These are phyloP conservation scores for Pinctada fucata DNA, from an alignment of 2,888 invertebrate species.

Conservation along the genomic window DNA sequence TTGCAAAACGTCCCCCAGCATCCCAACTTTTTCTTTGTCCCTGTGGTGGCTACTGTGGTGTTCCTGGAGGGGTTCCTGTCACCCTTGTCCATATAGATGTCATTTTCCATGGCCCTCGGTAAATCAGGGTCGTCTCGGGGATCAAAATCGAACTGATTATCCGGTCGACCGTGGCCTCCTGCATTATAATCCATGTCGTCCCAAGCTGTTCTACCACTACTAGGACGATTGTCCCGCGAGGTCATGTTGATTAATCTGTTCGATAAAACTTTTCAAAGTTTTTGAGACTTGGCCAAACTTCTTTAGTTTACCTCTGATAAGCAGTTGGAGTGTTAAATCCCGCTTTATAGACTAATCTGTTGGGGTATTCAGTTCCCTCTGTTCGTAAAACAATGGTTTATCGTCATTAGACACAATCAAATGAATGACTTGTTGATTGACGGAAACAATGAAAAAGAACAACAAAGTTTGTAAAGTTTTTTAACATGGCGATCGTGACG, in stretches of 20 bases:
- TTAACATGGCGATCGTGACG: slow-evolving; percentile 3
- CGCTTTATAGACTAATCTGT: too few species aligned
- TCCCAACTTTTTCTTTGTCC: slow-evolving; percentile 47
- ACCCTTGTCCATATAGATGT: slow-evolving; percentile 54
- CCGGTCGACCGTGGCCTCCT: slow-evolving; percentile 49
- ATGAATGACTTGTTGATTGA: too few species aligned
- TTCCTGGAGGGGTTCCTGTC: slow-evolving; percentile 24
- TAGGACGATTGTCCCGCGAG: slow-evolving; percentile 54
- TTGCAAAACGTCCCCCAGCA: slow-evolving; percentile 68
- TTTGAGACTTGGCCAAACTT: slow-evolving; percentile 11
- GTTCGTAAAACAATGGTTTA: too few species aligned
- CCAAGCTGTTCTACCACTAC: slow-evolving; percentile 69
- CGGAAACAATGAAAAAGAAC: too few species aligned
- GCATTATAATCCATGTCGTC: slow-evolving; percentile 49
- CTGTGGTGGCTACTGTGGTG: slow-evolving; percentile 35
- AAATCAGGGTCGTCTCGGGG: slow-evolving; percentile 61
- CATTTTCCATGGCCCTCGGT: slow-evolving; percentile 53
- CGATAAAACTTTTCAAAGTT: neutral
- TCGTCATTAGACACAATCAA: too few species aligned
- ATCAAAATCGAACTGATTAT: slow-evolving; percentile 60
- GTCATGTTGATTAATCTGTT: slow-evolving; percentile 27
- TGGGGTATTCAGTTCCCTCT: too few species aligned
- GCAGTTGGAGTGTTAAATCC: too few species aligned
- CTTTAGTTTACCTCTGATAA: neutral
- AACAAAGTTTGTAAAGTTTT: neutral